Percentiles rank a stretch among this genome's conserved stretches.
Evolutionary conservation across 2,113 vertebrate genomes (phyloP).

Genomic region (Agapornis roseicollis): DNA sequence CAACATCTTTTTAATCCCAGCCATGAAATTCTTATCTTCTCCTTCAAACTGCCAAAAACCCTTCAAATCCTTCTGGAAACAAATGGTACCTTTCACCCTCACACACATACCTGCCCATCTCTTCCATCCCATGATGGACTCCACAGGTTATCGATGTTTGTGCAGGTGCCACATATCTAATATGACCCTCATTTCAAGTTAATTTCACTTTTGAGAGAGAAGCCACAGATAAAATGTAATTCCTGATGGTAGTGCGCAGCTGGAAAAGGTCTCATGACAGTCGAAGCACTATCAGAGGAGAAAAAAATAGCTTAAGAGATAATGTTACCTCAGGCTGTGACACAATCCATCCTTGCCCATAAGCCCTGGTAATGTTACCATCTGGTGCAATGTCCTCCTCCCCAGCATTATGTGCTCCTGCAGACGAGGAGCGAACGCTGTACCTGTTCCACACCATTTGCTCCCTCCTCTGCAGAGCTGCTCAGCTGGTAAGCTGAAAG

Average conservation of each 20-base stretch:
- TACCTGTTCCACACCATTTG: not conserved
- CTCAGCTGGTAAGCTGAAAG: not conserved
- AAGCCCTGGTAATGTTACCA: not conserved
- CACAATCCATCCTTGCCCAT: not conserved
- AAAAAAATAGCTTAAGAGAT: not conserved
- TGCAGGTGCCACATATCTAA: not conserved
- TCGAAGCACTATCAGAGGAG: not conserved
- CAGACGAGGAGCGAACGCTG: not conserved
- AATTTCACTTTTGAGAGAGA: not conserved
- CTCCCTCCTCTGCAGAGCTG: not conserved
- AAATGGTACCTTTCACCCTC: not conserved
- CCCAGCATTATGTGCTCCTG: fast-evolving
- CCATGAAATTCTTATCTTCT: not conserved
- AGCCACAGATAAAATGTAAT: not conserved
- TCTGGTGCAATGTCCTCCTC: not conserved
- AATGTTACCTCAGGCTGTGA: not conserved
- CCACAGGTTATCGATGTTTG: not conserved
- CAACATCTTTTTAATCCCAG: not conserved
- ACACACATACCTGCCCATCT: not conserved
- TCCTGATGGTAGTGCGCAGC: not conserved
- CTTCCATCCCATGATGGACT: not conserved
- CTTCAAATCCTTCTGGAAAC: not conserved
- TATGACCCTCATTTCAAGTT: not conserved
- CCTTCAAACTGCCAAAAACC: not conserved
- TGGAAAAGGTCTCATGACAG: not conserved